These are phyloP conservation scores for Stratiomys singularior DNA, from an alignment of 2,888 invertebrate genomes.

Conservation along the genomic window DNA sequence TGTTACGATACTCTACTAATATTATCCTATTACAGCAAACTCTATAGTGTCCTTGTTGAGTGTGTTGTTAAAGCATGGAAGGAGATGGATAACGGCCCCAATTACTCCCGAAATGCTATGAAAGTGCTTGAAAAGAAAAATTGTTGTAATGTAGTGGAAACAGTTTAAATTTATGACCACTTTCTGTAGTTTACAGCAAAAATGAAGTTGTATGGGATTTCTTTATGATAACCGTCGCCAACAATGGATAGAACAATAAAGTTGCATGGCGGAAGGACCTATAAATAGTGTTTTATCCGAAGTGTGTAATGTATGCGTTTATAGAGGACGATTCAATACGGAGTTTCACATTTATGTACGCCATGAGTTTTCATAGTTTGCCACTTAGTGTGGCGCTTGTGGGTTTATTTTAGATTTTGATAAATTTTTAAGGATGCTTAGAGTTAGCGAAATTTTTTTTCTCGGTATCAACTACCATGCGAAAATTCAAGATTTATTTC, in stretches of 20 bases:
- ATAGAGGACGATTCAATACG: no score
- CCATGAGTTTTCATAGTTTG: no score
- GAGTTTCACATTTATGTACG: no score
- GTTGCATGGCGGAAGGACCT: no score
- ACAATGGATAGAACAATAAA: neutral
- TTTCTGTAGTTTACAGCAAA: conserved; percentile 35
- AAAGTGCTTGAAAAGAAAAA: conserved; percentile 10
- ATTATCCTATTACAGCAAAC: conserved; percentile 1
- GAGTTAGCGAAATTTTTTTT: no score
- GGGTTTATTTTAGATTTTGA: no score
- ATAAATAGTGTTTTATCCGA: no score
- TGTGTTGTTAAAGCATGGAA: neutral
- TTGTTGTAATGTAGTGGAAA: conserved; percentile 43
- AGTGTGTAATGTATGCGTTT: no score
- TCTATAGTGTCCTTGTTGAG: neutral
- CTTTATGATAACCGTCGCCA: conserved; percentile 25
- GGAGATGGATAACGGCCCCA: neutral
- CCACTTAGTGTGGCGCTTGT: no score
- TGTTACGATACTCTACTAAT: neutral
- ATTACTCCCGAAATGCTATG: conserved; percentile 31
- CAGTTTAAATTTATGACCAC: conserved; percentile 43
- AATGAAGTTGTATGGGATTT: conserved; percentile 37
- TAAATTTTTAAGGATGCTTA: no score
- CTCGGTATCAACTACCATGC: no score
- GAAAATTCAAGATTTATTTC: no score